phyloP scores from a whole-genome alignment of 2,113 vertebrate genomes.

The Pampusana beccarii region DNA sequence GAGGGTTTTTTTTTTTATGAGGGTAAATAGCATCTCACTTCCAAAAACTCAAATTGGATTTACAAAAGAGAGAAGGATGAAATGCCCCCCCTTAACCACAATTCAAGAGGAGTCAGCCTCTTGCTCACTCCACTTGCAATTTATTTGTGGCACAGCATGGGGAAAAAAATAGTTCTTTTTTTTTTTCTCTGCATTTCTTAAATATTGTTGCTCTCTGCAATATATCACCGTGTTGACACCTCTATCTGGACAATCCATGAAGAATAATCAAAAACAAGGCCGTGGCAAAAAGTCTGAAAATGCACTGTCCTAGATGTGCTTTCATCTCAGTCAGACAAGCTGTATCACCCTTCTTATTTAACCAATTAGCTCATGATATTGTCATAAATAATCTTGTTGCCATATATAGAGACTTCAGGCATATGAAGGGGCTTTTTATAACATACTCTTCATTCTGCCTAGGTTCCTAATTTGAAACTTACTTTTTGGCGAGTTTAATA shows the following conservation, averaged over 20 bases:
- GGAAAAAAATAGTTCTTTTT: too few species aligned
- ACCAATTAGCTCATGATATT: conserved; percentile 10
- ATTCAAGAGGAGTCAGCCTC: not conserved
- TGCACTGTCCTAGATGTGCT: not conserved
- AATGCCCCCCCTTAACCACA: not conserved
- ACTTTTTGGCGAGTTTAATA: conserved; percentile 33
- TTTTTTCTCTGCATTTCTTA: not conserved
- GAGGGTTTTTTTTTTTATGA: not conserved
- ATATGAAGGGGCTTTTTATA: not conserved
- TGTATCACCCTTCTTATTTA: conserved; percentile 9
- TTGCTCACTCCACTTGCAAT: not conserved
- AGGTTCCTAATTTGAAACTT: conserved; percentile 42
- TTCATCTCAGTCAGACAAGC: not conserved
- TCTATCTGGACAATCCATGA: conserved; percentile 16
- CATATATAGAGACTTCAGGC: not conserved
- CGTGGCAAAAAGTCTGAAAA: conserved; percentile 24
- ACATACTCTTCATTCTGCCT: not conserved
- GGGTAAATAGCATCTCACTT: not conserved
- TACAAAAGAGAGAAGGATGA: not conserved
- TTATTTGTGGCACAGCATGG: not conserved
- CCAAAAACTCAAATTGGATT: not conserved
- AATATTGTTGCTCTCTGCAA: not conserved
- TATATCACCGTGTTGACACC: not conserved
- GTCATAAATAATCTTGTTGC: conserved; percentile 22
- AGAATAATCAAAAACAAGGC: conserved; percentile 29